Evolutionary conservation across 2,888 invertebrate species (phyloP).

Genomic region (Metellina segmentata): DNA sequence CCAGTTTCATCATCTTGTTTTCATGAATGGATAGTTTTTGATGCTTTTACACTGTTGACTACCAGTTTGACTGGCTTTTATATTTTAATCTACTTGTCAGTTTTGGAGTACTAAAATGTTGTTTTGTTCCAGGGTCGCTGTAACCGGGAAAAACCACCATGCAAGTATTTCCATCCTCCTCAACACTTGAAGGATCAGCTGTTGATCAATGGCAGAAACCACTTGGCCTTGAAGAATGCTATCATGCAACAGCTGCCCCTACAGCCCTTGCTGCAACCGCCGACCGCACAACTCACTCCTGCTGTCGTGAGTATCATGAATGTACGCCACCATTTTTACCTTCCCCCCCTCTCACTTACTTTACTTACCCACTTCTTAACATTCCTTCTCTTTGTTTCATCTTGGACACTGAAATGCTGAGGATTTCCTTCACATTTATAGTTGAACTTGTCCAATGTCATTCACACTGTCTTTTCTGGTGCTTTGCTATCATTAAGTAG

Average conservation of each 20-base stretch:
- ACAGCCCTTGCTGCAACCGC: conserved; percentile 91
- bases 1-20: too few relatives aligned
- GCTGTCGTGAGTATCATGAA: conserved; percentile 87
- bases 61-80: too few relatives aligned
- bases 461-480: too few relatives aligned
- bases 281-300: conserved; percentile 92
- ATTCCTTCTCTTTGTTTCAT: not conserved
- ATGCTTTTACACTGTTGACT: too few relatives aligned
- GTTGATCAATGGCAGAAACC: conserved; percentile 99
- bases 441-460: too few relatives aligned
- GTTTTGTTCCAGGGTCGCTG: conserved; percentile 94
- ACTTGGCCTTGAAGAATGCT: conserved; percentile 99
- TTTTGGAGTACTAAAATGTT: not conserved
- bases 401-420: too few relatives aligned
- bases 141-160: conserved; percentile 99
- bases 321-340: conserved; percentile 58
- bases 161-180: conserved; percentile 99
- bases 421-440: too few relatives aligned
- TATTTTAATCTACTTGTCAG: too few relatives aligned
- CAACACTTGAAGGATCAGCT: conserved; percentile 99
- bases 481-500: too few relatives aligned
- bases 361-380: not conserved
- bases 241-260: conserved; percentile 98
- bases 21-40: too few relatives aligned
- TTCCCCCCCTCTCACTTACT: conserved; percentile 15